These are phyloP conservation scores for Discoglossus pictus DNA, from an alignment of 2,797 vertebrate genomes.

Conservation along the genomic window DNA sequence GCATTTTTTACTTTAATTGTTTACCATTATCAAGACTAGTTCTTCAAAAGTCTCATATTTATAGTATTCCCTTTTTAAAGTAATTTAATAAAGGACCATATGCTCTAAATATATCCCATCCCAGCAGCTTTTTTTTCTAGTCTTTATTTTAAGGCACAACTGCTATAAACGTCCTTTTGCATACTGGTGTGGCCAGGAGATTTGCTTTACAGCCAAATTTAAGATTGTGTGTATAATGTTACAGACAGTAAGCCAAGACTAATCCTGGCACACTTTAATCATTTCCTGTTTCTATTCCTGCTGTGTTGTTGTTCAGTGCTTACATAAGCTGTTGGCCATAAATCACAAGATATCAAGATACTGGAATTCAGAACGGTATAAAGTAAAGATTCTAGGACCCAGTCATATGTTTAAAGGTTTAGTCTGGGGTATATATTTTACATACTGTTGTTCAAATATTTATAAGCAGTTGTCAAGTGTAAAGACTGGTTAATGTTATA, in stretches of 20 bases:
- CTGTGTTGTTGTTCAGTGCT: slow-evolving; percentile 18
- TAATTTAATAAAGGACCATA: no score
- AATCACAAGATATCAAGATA: slow-evolving; percentile 19
- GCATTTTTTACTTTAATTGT: no score
- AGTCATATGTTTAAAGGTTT: background rate
- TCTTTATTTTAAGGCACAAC: no score
- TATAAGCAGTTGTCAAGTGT: no score
- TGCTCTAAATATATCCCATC: background rate
- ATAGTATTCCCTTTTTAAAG: no score
- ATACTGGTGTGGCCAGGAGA: background rate
- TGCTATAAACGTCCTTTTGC: background rate
- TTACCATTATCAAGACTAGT: no score
- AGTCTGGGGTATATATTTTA: no score
- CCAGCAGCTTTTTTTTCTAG: background rate
- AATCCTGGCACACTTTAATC: slow-evolving; percentile 29
- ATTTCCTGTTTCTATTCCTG: slow-evolving; percentile 34
- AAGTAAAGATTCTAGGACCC: background rate
- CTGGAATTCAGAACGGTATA: slow-evolving; percentile 17
- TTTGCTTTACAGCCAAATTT: slow-evolving; percentile 23
- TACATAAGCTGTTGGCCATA: slow-evolving; percentile 5
- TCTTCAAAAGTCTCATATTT: no score
- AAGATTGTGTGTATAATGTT: slow-evolving; percentile 8
- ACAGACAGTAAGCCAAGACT: slow-evolving; percentile 20
- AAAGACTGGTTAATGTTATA: no score
- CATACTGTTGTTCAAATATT: no score